Evolutionary conservation across 2,113 vertebrate genomes (phyloP).

Genomic region (Pelvicachromis taeniatus): DNA sequence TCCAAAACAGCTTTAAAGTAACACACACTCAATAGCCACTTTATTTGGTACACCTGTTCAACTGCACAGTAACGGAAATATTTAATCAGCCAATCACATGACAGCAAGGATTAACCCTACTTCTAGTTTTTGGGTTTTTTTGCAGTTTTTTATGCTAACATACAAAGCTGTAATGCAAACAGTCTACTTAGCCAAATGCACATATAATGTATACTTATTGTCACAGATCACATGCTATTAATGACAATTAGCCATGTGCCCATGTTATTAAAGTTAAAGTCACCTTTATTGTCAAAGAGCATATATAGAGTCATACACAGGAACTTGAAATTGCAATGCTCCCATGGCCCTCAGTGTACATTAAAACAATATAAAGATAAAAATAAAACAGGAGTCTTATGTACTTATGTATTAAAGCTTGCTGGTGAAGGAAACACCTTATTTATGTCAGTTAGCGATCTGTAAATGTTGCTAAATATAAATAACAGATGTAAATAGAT

Average conservation of each 20-base stretch:
- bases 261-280: not conserved
- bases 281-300: too few species aligned
- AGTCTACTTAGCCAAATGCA: not conserved
- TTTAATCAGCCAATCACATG: not conserved
- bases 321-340: too few species aligned
- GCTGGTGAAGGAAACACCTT: not conserved
- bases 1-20: not conserved
- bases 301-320: too few species aligned
- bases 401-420: too few species aligned
- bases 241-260: not conserved
- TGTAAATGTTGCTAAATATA: not conserved
- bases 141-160: not conserved
- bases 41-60: not conserved
- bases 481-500: not conserved
- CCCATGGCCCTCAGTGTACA: too few species aligned
- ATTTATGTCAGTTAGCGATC: not conserved
- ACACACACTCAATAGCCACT: not conserved
- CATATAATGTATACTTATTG: not conserved
- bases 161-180: not conserved
- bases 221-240: not conserved
- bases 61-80: not conserved
- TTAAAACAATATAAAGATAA: too few species aligned
- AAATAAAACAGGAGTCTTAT: too few species aligned
- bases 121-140: fast-evolving
- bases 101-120: fast-evolving